Evolutionary conservation across 2,113 vertebrate species (phyloP).

Genomic region (Zosterops lateralis): DNA sequence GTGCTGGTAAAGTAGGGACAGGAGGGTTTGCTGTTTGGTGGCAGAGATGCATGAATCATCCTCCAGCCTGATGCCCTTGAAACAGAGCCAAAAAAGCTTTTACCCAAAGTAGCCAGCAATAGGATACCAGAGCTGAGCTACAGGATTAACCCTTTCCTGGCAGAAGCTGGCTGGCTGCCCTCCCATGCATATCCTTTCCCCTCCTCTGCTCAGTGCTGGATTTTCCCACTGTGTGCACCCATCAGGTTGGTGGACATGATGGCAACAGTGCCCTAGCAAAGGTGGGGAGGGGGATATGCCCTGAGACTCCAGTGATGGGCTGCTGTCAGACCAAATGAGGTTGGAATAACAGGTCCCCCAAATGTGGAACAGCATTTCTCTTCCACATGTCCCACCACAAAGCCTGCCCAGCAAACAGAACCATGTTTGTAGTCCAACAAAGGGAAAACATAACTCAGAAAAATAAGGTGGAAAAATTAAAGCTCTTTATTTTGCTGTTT

Average conservation of each 20-base stretch:
- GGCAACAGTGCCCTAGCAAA: neutral
- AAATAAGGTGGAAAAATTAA: neutral
- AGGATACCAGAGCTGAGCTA: slow-evolving; percentile 50
- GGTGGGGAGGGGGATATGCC: rapidly evolving
- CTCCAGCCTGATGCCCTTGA: slow-evolving; percentile 61
- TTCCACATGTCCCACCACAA: neutral
- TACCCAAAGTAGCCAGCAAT: slow-evolving; percentile 61
- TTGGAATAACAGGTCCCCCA: neutral
- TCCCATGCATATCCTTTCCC: neutral
- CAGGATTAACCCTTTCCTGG: slow-evolving; percentile 51
- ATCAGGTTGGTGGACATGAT: neutral
- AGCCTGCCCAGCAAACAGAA: neutral
- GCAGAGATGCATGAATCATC: slow-evolving; percentile 56
- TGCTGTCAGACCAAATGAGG: neutral
- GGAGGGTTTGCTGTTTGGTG: slow-evolving; percentile 9
- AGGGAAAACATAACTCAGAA: neutral
- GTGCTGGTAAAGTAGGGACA: neutral
- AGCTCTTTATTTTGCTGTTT: neutral
- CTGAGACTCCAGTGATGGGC: neutral
- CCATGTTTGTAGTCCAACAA: neutral
- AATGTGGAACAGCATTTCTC: neutral
- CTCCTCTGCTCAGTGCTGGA: neutral
- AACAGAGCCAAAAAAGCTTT: slow-evolving; percentile 75
- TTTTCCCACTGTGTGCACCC: neutral
- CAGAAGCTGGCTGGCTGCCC: neutral